These are phyloP conservation scores for Gryon sp. DNA, from an alignment of 1,140 invertebrate genomes.

Conservation along the genomic window DNA sequence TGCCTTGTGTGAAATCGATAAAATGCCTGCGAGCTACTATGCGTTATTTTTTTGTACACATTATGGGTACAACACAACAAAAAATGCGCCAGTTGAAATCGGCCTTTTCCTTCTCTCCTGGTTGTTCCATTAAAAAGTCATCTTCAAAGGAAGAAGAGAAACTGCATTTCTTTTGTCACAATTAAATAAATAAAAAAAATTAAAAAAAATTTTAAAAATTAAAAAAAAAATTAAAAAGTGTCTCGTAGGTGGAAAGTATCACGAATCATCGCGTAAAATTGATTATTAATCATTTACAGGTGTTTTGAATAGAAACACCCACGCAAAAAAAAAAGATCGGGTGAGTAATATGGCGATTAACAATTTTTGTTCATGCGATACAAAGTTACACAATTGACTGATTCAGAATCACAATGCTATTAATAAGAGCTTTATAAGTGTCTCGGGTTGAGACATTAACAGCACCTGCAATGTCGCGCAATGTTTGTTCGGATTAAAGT, in stretches of 20 bases:
- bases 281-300: neutral
- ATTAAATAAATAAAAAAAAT: no score
- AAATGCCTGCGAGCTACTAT: conserved; percentile 28
- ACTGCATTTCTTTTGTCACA: no score
- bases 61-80: neutral
- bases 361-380: neutral
- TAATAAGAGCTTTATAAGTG: conserved; percentile 27
- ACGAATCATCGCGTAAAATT: neutral
- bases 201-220: no score
- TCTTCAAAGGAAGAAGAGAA: no score
- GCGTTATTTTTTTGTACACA: conserved; percentile 29
- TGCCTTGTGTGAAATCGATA: conserved; percentile 38
- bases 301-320: neutral
- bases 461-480: conserved; percentile 11
- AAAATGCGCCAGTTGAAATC: neutral
- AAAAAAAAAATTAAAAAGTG: no score
- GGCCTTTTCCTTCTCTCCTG: neutral
- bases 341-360: neutral
- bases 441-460: conserved; percentile 7
- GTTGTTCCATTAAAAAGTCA: neutral
- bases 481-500: conserved; percentile 15
- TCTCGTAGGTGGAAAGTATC: neutral
- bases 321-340: neutral
- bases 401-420: conserved; percentile 24
- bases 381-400: conserved; percentile 16